Percentiles rank a stretch among this genome's conserved stretches.
These are phyloP conservation scores for Digitonthophagus gazella DNA, from an alignment of 2,888 invertebrate species.

Conservation along the genomic window DNA sequence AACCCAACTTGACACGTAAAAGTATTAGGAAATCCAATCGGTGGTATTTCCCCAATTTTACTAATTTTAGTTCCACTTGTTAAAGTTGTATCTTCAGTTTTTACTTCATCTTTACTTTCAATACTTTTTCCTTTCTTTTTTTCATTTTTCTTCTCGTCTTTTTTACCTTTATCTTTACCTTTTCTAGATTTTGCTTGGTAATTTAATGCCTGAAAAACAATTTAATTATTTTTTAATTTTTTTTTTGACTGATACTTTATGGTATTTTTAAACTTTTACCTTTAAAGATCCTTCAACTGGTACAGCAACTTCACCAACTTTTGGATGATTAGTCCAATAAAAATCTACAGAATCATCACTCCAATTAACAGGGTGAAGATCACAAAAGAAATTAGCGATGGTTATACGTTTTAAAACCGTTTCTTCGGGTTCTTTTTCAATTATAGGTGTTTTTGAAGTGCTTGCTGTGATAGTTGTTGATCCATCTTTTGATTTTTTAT, in stretches of 20 bases:
- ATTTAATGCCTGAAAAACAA: conserved; percentile 26
- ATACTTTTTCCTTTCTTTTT: conserved; percentile 16
- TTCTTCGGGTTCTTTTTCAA: conserved; percentile 35
- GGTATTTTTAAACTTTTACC: conserved; percentile 29
- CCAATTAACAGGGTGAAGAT: conserved; percentile 55
- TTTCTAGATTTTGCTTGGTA: conserved; percentile 23
- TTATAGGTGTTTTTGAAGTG: conserved; percentile 13
- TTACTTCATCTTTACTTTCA: conserved; percentile 25
- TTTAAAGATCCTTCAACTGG: conserved; percentile 45
- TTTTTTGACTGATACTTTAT: background rate
- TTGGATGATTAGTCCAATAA: conserved; percentile 56
- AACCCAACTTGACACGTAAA: conserved; percentile 53
- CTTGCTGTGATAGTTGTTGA: no score
- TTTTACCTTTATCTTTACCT: conserved; percentile 17
- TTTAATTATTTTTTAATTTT: background rate
- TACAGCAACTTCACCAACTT: conserved; percentile 36
- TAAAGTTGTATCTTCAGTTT: background rate
- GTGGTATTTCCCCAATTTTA: background rate
- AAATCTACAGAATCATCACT: conserved; percentile 56
- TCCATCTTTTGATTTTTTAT: conserved; percentile 23
- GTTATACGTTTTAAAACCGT: conserved; percentile 43
- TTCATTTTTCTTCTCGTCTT: conserved; percentile 4
- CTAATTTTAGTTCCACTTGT: background rate
- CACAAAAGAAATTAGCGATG: conserved; percentile 54
- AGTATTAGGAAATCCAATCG: conserved; percentile 47